phyloP scores from a whole-genome alignment of 2,888 invertebrate genomes.

The Trissolcus japonicus region DNA sequence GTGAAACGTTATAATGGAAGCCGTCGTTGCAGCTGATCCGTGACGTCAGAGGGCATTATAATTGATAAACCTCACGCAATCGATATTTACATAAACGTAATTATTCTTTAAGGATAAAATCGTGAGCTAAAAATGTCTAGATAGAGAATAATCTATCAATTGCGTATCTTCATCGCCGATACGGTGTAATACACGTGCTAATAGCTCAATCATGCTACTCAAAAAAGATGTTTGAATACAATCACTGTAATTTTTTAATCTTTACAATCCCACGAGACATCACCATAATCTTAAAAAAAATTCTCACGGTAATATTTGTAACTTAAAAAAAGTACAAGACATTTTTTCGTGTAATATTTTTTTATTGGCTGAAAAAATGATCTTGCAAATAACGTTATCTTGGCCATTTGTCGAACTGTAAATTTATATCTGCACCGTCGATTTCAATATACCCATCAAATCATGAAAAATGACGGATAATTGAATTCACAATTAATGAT shows the following conservation, averaged over 20 bases:
- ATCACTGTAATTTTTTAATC: slow-evolving; percentile 41
- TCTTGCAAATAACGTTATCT: no score
- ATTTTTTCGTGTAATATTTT: no score
- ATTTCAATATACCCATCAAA: no score
- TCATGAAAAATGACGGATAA: no score
- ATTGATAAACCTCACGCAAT: slow-evolving; percentile 28
- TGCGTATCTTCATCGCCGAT: slow-evolving; percentile 35
- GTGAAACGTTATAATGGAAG: slow-evolving; percentile 45
- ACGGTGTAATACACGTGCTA: slow-evolving; percentile 34
- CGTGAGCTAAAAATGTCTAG: slow-evolving; percentile 14
- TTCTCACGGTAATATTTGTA: no score
- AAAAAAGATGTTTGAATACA: slow-evolving; percentile 42
- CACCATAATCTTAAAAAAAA: slow-evolving; percentile 27
- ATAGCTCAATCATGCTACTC: slow-evolving; percentile 48
- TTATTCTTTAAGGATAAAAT: slow-evolving; percentile 32
- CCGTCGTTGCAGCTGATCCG: slow-evolving; percentile 28
- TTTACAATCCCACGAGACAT: slow-evolving; percentile 29
- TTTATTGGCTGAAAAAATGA: no score
- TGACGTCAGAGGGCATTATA: slow-evolving; percentile 24
- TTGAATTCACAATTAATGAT: no score
- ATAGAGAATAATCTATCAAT: slow-evolving; percentile 36
- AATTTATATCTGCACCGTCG: no score
- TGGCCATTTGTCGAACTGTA: no score
- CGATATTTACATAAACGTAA: slow-evolving; percentile 47
- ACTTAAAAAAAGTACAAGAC: no score